phyloP scores from a whole-genome alignment of 35 echinoderm and acorn worm genomes.

The Ophioderma brevispina region DNA sequence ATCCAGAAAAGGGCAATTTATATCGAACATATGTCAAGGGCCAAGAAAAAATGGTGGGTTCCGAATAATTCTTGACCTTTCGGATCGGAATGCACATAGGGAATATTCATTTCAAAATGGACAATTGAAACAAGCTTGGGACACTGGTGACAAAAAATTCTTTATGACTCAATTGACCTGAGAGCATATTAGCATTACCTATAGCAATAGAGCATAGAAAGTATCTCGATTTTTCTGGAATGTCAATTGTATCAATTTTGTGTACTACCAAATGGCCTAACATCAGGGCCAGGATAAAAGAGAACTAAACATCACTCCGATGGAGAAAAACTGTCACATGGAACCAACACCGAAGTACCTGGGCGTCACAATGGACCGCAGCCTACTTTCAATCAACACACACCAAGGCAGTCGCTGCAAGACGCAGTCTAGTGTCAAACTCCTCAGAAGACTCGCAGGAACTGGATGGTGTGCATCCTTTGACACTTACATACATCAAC shows the following conservation, averaged over 20 bases:
- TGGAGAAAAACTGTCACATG: too few relatives aligned
- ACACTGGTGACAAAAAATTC: constrained; percentile 52
- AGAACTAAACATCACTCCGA: too few relatives aligned
- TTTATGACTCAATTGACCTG: constrained; percentile 68
- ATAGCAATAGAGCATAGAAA: constrained; percentile 49
- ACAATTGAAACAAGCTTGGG: constrained; percentile 39
- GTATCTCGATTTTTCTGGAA: constrained; percentile 60
- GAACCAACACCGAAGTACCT: too few relatives aligned
- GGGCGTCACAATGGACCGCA: too few relatives aligned
- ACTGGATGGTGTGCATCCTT: too few relatives aligned
- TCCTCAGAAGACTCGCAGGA: too few relatives aligned
- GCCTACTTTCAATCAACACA: too few relatives aligned
- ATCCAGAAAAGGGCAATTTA: constrained; percentile 23
- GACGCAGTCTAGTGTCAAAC: too few relatives aligned
- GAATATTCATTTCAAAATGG: constrained; percentile 81
- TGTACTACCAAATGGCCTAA: constrained; percentile 61
- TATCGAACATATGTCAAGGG: constrained; percentile 82
- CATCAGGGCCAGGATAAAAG: too few relatives aligned
- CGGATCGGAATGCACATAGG: constrained; percentile 56
- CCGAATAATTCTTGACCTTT: constrained; percentile 67
- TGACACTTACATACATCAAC: too few relatives aligned
- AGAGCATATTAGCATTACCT: constrained; percentile 66
- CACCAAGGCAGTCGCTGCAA: too few relatives aligned
- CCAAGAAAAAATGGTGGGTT: constrained; percentile 59
- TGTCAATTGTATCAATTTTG: constrained; percentile 46